Conservation (phyloP, 1,140 invertebrate species). For the Orchestia grillus region DNA sequence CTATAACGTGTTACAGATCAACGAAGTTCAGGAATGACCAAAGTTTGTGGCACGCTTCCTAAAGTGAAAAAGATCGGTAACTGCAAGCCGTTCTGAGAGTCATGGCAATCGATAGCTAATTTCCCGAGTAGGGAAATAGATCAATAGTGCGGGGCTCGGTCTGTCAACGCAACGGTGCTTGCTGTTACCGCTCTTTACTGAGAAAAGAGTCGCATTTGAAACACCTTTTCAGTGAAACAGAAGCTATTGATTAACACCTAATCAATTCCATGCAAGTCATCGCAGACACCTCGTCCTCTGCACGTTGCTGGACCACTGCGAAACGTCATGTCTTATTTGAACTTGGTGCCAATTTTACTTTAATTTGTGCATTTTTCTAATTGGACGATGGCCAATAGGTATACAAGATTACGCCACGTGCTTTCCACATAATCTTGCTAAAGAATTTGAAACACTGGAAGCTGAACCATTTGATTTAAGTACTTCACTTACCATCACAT, state of each 20-base stretch:
- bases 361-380: background rate
- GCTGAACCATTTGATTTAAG: background rate
- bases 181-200: background rate
- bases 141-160: background rate
- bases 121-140: conserved; percentile 7
- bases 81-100: background rate
- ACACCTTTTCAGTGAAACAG: conserved; percentile 9
- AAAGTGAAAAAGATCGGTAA: background rate
- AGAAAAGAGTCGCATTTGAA: background rate
- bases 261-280: conserved; percentile 4
- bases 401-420: background rate
- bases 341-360: background rate
- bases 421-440: background rate
- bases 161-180: conserved; percentile 12
- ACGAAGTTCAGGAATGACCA: background rate
- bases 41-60: background rate
- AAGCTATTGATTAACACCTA: conserved; percentile 28
- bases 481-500: background rate
- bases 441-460: background rate
- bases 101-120: conserved; percentile 51
- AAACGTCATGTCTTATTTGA: background rate
- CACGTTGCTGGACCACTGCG: background rate
- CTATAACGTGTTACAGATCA: background rate
- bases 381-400: background rate
- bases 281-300: no score